Evolutionary conservation across 2,797 vertebrate species (phyloP).

Genomic region (Sebastolobus altivelis): DNA sequence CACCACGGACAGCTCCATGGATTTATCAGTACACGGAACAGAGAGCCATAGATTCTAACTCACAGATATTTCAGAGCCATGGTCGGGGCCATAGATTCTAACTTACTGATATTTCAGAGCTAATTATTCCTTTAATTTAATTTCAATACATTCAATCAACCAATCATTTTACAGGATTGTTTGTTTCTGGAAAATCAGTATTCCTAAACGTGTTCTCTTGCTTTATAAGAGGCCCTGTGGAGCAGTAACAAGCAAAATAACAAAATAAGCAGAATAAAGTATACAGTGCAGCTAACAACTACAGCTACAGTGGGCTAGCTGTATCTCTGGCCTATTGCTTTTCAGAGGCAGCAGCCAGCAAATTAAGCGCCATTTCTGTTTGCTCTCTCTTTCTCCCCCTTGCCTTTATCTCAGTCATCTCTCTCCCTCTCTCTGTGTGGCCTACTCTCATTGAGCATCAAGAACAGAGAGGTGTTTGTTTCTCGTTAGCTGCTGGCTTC

Average conservation of each 20-base stretch:
- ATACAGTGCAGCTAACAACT: constrained; percentile 20
- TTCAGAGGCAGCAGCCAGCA: constrained; percentile 25
- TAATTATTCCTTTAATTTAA: background rate
- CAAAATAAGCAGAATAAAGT: constrained; percentile 3
- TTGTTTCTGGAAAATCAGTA: background rate
- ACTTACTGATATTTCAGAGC: too few relatives aligned
- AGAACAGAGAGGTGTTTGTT: constrained; percentile 77
- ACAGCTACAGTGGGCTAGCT: background rate
- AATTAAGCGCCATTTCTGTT: constrained; percentile 40
- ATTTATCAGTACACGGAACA: background rate
- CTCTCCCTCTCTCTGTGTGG: constrained; percentile 21
- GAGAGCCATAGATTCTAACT: too few relatives aligned
- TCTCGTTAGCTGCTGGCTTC: constrained; percentile 72
- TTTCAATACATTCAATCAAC: background rate
- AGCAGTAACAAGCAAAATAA: background rate
- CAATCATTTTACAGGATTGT: background rate
- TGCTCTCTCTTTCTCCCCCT: constrained; percentile 20
- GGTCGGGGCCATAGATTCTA: too few relatives aligned
- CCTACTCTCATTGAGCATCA: constrained; percentile 58
- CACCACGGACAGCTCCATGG: background rate
- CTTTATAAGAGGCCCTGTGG: background rate
- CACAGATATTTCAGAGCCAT: too few relatives aligned
- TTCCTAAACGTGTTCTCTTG: background rate
- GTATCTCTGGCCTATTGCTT: constrained; percentile 1
- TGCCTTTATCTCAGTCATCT: constrained; percentile 31